Conservation (phyloP, 1,140 invertebrate species). For the Temnothorax nylanderi region DNA sequence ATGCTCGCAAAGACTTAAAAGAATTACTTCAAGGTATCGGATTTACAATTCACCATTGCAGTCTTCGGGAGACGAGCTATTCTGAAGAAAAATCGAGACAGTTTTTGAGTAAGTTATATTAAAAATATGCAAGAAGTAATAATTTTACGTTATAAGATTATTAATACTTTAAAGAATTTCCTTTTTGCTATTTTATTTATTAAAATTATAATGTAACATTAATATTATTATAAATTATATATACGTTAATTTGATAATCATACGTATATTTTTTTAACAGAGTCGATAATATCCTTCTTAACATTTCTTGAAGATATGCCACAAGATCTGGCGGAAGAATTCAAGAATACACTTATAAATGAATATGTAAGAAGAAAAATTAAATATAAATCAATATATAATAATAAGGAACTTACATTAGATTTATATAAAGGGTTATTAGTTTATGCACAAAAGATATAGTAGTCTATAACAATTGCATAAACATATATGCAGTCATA, state of each 20-base stretch:
- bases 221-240: too few species aligned
- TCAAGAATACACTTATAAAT: neutral
- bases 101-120: neutral
- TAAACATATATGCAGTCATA: too few species aligned
- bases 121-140: neutral
- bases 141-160: neutral
- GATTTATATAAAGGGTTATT: too few species aligned
- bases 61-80: neutral
- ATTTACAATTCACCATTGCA: neutral
- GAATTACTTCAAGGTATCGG: neutral
- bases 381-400: too few species aligned
- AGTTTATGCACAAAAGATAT: too few species aligned
- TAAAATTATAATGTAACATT: too few species aligned
- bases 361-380: neutral
- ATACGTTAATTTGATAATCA: too few species aligned
- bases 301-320: neutral
- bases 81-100: neutral
- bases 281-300: neutral
- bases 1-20: neutral
- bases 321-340: neutral
- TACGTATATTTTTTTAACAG: neutral
- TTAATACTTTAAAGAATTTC: too few species aligned
- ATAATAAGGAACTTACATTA: too few species aligned
- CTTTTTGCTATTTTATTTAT: too few species aligned
- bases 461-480: too few species aligned